Evolutionary conservation across 2,888 invertebrate genomes (phyloP).

Genomic region (Pantelozetes paolii): DNA sequence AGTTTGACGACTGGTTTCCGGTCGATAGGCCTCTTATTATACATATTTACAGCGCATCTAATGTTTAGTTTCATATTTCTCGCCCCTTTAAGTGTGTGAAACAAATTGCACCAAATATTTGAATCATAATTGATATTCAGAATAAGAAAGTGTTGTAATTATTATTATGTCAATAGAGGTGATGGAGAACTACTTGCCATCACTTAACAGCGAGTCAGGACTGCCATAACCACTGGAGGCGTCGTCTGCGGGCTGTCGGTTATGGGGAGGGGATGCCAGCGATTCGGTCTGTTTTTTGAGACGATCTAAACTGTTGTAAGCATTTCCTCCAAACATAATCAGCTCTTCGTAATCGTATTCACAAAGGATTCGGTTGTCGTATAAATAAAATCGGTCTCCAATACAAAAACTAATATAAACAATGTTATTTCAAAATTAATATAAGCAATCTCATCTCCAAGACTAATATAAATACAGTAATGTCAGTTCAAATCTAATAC

Average conservation of each 20-base stretch:
- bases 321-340: conserved; percentile 68
- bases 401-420: conserved; percentile 83
- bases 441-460: too few species aligned
- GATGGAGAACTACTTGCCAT: conserved; percentile 44
- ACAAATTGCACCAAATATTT: conserved; percentile 5
- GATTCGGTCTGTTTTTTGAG: conserved; percentile 58
- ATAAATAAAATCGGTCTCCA: conserved; percentile 85
- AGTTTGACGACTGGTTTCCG: conserved; percentile 24
- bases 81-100: background rate
- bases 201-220: conserved; percentile 62
- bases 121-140: background rate
- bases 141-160: conserved; percentile 32
- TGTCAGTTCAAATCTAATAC: too few species aligned
- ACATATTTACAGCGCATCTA: conserved; percentile 29
- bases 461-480: too few species aligned
- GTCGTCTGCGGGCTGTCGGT: conserved; percentile 58
- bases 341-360: conserved; percentile 91
- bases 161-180: background rate
- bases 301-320: conserved; percentile 72
- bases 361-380: conserved; percentile 89
- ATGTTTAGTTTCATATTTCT: conserved; percentile 16
- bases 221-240: conserved; percentile 75
- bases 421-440: background rate
- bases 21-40: conserved; percentile 24
- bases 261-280: conserved; percentile 46